Evolutionary conservation across 2,113 vertebrate species (phyloP).

Genomic region (Ophthalmolycus amberensis): DNA sequence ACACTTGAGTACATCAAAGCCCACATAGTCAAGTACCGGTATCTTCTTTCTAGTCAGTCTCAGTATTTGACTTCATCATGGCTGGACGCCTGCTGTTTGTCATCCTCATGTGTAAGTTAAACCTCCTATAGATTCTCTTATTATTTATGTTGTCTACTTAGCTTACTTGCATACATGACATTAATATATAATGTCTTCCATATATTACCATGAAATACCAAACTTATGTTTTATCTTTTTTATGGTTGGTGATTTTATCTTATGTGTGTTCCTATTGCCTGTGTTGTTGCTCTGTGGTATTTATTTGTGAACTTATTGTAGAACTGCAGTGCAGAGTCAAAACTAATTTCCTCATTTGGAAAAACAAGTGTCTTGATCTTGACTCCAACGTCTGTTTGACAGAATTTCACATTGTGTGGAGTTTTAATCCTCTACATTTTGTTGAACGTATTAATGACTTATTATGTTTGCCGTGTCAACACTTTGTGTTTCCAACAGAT

Average conservation of each 20-base stretch:
- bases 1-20: background rate
- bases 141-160: background rate
- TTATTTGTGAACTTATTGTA: background rate
- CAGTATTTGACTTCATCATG: conserved; percentile 25
- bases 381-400: no score
- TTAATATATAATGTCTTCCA: background rate
- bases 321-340: background rate
- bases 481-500: conserved; percentile 19
- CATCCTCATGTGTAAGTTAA: conserved; percentile 36
- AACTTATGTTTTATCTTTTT: background rate
- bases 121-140: background rate
- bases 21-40: background rate
- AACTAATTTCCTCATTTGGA: background rate
- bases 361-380: background rate
- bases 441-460: background rate
- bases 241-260: background rate
- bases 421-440: background rate
- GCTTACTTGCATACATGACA: background rate
- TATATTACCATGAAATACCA: no score
- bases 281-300: background rate
- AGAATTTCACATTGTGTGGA: no score
- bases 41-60: background rate
- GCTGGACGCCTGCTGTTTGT: background rate
- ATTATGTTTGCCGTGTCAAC: fast-evolving
- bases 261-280: background rate